phyloP scores from a whole-genome alignment of 2,888 invertebrate genomes.

The Atherix ibis region DNA sequence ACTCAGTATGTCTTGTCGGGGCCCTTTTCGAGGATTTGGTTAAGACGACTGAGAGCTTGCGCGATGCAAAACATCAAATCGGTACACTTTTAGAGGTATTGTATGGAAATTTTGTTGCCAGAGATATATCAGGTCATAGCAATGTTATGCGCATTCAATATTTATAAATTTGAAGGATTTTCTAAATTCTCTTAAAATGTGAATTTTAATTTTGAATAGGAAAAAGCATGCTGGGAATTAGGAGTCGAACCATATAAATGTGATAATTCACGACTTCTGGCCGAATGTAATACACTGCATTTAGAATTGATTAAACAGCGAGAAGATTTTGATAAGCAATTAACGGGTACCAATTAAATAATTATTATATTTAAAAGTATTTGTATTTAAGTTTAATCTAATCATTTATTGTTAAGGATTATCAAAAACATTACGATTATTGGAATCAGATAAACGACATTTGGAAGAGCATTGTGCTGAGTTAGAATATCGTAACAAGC shows the following conservation, averaged over 20 bases:
- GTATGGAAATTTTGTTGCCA: conserved; percentile 8
- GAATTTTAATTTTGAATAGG: conserved; percentile 33
- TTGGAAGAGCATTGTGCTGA: conserved; percentile 34
- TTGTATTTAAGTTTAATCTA: no score
- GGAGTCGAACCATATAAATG: conserved; percentile 66
- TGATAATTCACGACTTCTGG: conserved; percentile 59
- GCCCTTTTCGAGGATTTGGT: conserved; percentile 66
- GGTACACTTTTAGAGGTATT: conserved; percentile 48
- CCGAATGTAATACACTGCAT: conserved; percentile 60
- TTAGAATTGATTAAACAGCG: conserved; percentile 45
- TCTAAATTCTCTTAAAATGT: conserved; percentile 1
- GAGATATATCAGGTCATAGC: background rate
- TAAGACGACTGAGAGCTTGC: conserved; percentile 73
- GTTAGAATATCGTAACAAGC: conserved; percentile 33
- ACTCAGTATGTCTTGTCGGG: conserved; percentile 66
- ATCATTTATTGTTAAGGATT: no score
- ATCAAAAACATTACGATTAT: no score
- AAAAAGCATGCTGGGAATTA: conserved; percentile 49
- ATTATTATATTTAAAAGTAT: no score
- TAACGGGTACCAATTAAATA: conserved; percentile 33
- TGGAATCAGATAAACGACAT: conserved; percentile 37
- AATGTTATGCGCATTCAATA: no score
- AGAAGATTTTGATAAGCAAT: conserved; percentile 45
- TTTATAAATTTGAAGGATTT: no score
- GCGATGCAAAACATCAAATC: conserved; percentile 65